A percentile compares a stretch with the other conserved stretches of the same genome.
phyloP scores from a whole-genome alignment of 2,797 vertebrate genomes.

The Phrynocephalus vlangalii region DNA sequence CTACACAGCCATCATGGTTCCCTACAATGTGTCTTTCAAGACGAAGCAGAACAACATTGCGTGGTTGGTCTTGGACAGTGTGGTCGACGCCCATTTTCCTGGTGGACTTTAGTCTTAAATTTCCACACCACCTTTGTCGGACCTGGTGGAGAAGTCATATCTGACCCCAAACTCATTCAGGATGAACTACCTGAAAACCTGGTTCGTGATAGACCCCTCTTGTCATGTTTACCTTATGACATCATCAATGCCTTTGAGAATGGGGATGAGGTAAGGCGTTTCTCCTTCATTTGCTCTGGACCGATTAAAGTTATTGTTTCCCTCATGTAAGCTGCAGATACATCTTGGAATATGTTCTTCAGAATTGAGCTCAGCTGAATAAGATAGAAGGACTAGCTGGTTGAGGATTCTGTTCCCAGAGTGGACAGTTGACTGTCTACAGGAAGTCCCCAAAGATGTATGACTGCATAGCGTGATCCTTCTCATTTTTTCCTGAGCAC shows the following conservation, averaged over 20 bases:
- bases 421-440: not conserved
- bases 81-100: slow-evolving; percentile 97
- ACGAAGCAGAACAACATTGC: slow-evolving; percentile 97
- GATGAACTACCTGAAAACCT: slow-evolving; percentile 99
- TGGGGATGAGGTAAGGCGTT: slow-evolving; percentile 90
- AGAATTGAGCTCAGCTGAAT: too few species aligned
- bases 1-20: slow-evolving; percentile 99
- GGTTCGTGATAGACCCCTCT: slow-evolving; percentile 97
- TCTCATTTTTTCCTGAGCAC: not conserved
- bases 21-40: slow-evolving; percentile 97
- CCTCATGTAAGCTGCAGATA: not conserved
- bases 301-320: not conserved
- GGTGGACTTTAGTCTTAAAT: slow-evolving; percentile 97
- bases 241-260: slow-evolving; percentile 99
- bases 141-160: slow-evolving; percentile 95
- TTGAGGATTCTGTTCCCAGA: not conserved
- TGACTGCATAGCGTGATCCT: not conserved
- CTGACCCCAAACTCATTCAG: slow-evolving; percentile 95
- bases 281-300: not conserved
- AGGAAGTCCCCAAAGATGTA: not conserved
- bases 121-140: slow-evolving; percentile 98
- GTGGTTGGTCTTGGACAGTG: slow-evolving; percentile 96
- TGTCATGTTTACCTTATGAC: slow-evolving; percentile 97
- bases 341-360: not conserved
- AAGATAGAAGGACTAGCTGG: not conserved